Base-by-base conservation (phyloP, 2,888 invertebrate species). In the Automeris io region DNA sequence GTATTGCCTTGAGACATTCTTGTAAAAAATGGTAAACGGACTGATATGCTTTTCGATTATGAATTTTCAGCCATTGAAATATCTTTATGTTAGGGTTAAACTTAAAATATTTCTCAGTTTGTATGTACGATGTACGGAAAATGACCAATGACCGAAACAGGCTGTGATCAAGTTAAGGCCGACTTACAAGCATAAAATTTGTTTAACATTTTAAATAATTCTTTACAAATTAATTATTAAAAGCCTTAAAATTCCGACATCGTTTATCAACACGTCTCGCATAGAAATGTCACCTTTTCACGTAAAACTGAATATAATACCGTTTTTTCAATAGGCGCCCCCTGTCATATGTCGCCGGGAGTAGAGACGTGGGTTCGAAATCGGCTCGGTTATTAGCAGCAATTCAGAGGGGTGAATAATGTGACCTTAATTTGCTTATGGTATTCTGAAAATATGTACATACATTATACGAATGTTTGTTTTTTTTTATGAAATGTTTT, bases 351-450 rank as follows among this genome's bases (percentile, higher is more conserved):
- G 51, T 52, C 54, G 47, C 31, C 41, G 46, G 44, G 45, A 47
- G 41, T 26, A 41, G 45, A 45, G 51, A 44, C 43, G 41, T 35
- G 47, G 57, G 55, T 61, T 63, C 64, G 61, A 60, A 57, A 57
- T 66, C 57, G 54, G 55, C 26, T 45, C 65, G 65, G 75, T 82
- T 81, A 82, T 83, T 83, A 83, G 82, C 78, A 75, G 70, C 82
- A 74, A 78, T 82, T 79, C 74, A 64, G 76, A 73, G 65, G 81
- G 83, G 82, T 82, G 82, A 80, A 82, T 82, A 79, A 81, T 81
- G 70, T 61, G 60, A 64, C 69, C 71, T 73, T 81, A 82, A 82
- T 82, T 82, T 80, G 75, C 73, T 76, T 73, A 73, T 61, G 67
- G 62, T 70, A 62, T 70, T 70, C 60, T 65, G 60, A 62, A 70